Conservation (phyloP, 2,797 vertebrate species). For the Ptychobarbus kaznakovi region DNA sequence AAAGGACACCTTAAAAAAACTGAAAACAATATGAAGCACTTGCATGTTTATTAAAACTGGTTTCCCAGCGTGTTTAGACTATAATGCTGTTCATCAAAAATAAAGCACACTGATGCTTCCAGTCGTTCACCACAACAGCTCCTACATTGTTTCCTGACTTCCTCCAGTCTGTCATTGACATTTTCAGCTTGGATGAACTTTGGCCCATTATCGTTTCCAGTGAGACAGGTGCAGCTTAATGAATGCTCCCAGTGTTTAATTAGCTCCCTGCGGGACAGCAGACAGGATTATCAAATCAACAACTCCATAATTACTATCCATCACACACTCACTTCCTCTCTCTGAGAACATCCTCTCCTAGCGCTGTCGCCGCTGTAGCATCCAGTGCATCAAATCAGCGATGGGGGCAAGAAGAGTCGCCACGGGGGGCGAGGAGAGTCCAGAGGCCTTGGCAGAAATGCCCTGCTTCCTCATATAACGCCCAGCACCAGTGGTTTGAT, state of each 20-base stretch:
- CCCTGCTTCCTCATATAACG: slow-evolving; percentile 65
- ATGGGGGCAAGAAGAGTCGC: background rate
- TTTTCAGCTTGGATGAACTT: slow-evolving; percentile 52
- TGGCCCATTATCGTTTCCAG: slow-evolving; percentile 51
- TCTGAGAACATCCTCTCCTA: slow-evolving; percentile 21
- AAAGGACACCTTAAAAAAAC: background rate
- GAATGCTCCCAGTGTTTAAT: slow-evolving; percentile 58
- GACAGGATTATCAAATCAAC: slow-evolving; percentile 58
- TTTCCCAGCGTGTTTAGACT: background rate
- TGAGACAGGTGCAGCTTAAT: slow-evolving; percentile 57
- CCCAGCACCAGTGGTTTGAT: slow-evolving; percentile 73
- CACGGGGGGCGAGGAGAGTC: slow-evolving; percentile 14
- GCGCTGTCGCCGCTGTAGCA: background rate
- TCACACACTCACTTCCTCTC: slow-evolving; percentile 9
- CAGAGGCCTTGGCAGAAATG: slow-evolving; percentile 33
- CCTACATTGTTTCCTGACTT: background rate
- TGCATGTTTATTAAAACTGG: background rate
- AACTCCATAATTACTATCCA: slow-evolving; percentile 56
- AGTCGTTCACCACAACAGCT: background rate
- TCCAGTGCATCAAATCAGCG: slow-evolving; percentile 28
- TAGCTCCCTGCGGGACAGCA: slow-evolving; percentile 56
- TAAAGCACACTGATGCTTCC: slow-evolving; percentile 31
- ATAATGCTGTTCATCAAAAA: background rate
- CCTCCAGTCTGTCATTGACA: slow-evolving; percentile 38
- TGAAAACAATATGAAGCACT: background rate